These are phyloP conservation scores for Lacanobia oleracea DNA, from an alignment of 2,888 invertebrate species.

Conservation along the genomic window DNA sequence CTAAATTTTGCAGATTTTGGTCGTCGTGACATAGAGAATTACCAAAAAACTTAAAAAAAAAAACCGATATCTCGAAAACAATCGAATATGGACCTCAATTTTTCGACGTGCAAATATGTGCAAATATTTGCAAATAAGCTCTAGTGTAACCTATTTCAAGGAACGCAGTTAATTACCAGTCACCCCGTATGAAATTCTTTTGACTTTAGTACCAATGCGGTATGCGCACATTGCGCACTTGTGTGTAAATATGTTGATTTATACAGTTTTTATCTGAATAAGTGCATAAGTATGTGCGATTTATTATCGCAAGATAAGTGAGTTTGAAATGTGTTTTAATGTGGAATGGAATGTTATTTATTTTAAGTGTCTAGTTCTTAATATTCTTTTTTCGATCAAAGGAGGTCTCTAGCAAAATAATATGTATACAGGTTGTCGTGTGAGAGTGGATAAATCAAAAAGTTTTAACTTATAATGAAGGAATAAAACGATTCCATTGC, in stretches of 20 bases:
- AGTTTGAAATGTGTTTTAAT: constrained; percentile 18
- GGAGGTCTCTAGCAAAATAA: not conserved
- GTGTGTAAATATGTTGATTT: constrained; percentile 28
- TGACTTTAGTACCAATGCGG: not conserved
- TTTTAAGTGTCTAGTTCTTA: constrained; percentile 17
- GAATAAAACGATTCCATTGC: not conserved
- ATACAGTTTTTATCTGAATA: constrained; percentile 40
- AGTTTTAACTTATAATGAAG: not conserved
- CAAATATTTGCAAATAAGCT: no score
- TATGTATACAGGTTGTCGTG: no score
- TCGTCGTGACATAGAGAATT: no score
- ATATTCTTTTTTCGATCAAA: not conserved
- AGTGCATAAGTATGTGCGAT: constrained; percentile 31
- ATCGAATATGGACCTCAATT: no score
- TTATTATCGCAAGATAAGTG: constrained; percentile 26
- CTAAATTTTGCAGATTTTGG: no score
- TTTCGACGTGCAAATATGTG: no score
- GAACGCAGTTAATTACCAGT: no score
- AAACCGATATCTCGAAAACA: no score
- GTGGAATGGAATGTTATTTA: constrained; percentile 11
- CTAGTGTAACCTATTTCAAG: no score
- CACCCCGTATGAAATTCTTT: not conserved
- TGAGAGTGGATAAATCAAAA: not conserved
- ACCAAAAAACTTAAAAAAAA: no score
- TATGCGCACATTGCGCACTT: not conserved